Evolutionary conservation across 2,797 vertebrate species (phyloP).

Genomic region (Sparidentex hasta): DNA sequence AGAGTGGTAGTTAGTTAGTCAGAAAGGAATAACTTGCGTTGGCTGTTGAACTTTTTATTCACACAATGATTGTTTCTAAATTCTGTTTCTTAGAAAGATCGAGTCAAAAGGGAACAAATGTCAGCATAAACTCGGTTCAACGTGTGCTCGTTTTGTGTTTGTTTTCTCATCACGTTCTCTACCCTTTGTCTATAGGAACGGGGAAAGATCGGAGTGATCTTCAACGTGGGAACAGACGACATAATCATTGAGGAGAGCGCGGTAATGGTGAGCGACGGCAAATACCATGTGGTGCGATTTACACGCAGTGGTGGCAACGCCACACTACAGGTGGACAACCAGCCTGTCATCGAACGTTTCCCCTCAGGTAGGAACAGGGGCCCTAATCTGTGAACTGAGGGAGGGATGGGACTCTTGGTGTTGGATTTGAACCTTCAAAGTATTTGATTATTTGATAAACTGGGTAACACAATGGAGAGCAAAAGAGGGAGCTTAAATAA

Average conservation of each 20-base stretch:
- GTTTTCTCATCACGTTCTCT: slow-evolving; percentile 6
- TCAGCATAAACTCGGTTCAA: not conserved
- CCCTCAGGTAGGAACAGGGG: slow-evolving; percentile 89
- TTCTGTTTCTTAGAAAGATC: not conserved
- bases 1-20: not conserved
- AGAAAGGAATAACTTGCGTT: not conserved
- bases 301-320: slow-evolving; percentile 95
- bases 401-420: not conserved
- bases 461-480: slow-evolving; percentile 67
- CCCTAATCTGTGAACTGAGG: not conserved
- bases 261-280: slow-evolving; percentile 93
- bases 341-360: slow-evolving; percentile 94
- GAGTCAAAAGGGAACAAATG: not conserved
- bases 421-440: slow-evolving; percentile 2
- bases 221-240: slow-evolving; percentile 97
- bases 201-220: slow-evolving; percentile 94
- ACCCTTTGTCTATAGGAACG: slow-evolving; percentile 83
- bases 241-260: slow-evolving; percentile 93
- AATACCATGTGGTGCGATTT: slow-evolving; percentile 96
- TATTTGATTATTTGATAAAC: slow-evolving; percentile 20
- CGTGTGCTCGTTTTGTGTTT: not conserved
- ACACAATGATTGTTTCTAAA: not conserved
- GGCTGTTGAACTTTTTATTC: not conserved
- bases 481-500: slow-evolving; percentile 38
- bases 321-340: slow-evolving; percentile 96